Evolutionary conservation across 2,797 vertebrate genomes (phyloP).

Genomic region (Rhinatrema bivittatum): DNA sequence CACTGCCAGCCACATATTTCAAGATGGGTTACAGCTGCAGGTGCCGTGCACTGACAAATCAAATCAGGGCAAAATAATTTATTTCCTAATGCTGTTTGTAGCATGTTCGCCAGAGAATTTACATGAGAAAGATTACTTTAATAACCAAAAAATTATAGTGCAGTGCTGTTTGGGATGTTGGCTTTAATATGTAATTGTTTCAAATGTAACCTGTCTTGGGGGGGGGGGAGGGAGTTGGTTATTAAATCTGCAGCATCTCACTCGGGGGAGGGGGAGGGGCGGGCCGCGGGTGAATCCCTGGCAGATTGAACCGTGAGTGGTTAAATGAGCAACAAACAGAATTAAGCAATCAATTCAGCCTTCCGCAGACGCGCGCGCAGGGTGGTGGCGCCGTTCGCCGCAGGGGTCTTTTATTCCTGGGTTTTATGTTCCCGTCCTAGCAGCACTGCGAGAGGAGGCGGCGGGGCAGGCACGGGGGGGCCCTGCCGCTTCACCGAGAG

Average conservation of each 20-base stretch:
- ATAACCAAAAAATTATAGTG: slow-evolving; percentile 86
- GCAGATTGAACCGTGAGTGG: slow-evolving; percentile 12
- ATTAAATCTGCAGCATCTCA: slow-evolving; percentile 51
- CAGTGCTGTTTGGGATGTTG: slow-evolving; percentile 77
- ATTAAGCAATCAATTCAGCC: slow-evolving; percentile 45
- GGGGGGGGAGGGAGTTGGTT: slow-evolving; percentile 52
- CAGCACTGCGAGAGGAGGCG: no score
- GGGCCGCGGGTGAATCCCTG: slow-evolving; percentile 44
- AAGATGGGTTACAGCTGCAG: slow-evolving; percentile 67
- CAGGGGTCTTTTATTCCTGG: no score
- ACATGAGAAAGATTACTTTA: slow-evolving; percentile 87
- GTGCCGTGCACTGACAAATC: slow-evolving; percentile 79
- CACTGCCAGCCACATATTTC: slow-evolving; percentile 82
- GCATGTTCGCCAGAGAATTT: slow-evolving; percentile 63
- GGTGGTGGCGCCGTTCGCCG: no score
- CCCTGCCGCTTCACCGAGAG: no score
- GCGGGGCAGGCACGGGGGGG: no score
- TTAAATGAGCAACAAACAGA: slow-evolving; percentile 43
- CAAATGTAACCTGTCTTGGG: slow-evolving; percentile 82
- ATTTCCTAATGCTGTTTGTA: slow-evolving; percentile 77
- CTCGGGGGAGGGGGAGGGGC: slow-evolving; percentile 44
- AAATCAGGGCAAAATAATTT: slow-evolving; percentile 81
- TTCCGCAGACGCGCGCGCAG: no score
- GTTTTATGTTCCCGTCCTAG: no score
- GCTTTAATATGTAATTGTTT: slow-evolving; percentile 85